Evolutionary conservation across 2,113 vertebrate genomes (phyloP).

Genomic region (Tenebrosternarchus preto): DNA sequence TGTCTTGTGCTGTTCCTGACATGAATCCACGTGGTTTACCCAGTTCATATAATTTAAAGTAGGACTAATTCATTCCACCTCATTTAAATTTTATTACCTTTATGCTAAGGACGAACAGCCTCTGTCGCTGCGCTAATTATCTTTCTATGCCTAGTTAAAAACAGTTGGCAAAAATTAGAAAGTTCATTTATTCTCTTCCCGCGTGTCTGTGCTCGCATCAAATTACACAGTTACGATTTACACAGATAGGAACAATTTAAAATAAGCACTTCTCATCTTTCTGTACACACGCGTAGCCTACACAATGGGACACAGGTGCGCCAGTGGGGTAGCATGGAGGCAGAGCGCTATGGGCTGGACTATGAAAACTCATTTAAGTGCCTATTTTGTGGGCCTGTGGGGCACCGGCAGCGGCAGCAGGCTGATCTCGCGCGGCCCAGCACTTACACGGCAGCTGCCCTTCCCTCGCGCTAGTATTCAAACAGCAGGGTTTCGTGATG

Average conservation of each 20-base stretch:
- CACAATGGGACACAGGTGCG: conserved; percentile 44
- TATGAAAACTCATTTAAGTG: conserved; percentile 50
- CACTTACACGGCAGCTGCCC: conserved; percentile 29
- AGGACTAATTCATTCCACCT: no score
- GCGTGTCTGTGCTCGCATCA: background rate
- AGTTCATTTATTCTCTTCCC: no score
- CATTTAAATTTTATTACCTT: no score
- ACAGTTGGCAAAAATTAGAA: no score
- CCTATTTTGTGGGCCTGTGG: conserved; percentile 51
- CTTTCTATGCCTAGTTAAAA: no score
- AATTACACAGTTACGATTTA: background rate
- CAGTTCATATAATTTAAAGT: background rate
- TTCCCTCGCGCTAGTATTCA: conserved; percentile 42
- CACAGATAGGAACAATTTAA: background rate
- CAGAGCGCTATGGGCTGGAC: conserved; percentile 29
- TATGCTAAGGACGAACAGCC: no score
- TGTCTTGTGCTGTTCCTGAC: conserved; percentile 35
- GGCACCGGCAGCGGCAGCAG: conserved; percentile 50
- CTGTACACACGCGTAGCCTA: background rate
- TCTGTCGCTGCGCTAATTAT: no score
- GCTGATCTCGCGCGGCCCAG: conserved; percentile 45
- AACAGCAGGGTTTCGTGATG: conserved; percentile 46
- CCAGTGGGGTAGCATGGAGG: conserved; percentile 30
- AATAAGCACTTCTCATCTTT: background rate
- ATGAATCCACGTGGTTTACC: conserved; percentile 9